Evolutionary conservation across 2,113 vertebrate species (phyloP).

Genomic region (Clarias batrachus): DNA sequence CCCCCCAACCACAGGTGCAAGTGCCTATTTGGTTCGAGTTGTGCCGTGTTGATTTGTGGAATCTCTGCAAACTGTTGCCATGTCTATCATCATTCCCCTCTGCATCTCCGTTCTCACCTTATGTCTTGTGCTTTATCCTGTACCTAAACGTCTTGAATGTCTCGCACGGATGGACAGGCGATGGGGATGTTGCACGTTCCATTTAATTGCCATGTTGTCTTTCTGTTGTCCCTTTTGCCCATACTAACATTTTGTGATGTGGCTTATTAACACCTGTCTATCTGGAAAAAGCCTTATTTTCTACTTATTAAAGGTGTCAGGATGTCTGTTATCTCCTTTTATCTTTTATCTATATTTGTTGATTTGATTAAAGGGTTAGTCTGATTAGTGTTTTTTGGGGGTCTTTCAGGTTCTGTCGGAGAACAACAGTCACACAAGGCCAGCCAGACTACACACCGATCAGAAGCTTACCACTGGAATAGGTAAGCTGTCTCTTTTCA

Average conservation of each 20-base stretch:
- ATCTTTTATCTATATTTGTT: neutral
- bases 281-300: slow-evolving; percentile 75
- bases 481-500: slow-evolving; percentile 72
- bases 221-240: slow-evolving; percentile 58
- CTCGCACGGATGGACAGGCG: slow-evolving; percentile 75
- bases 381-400: slow-evolving; percentile 16
- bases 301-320: slow-evolving; percentile 61
- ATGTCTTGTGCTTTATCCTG: slow-evolving; percentile 73
- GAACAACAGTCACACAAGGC: slow-evolving; percentile 77
- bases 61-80: slow-evolving; percentile 62
- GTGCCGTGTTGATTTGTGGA: slow-evolving; percentile 67
- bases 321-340: slow-evolving; percentile 50
- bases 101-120: slow-evolving; percentile 73
- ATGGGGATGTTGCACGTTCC: slow-evolving; percentile 83
- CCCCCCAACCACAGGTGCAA: slow-evolving; percentile 76
- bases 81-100: slow-evolving; percentile 65
- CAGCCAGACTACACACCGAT: slow-evolving; percentile 78
- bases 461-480: slow-evolving; percentile 80
- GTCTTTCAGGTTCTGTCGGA: slow-evolving; percentile 79
- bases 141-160: slow-evolving; percentile 21
- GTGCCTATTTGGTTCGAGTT: slow-evolving; percentile 76
- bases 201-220: slow-evolving; percentile 52
- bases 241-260: slow-evolving; percentile 82
- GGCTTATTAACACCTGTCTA: slow-evolving; percentile 84
- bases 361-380: neutral